Percentiles rank a stretch among this genome's conserved stretches.
Evolutionary conservation across 2,113 vertebrate species (phyloP).

Genomic region (Hippoglossus stenolepis): DNA sequence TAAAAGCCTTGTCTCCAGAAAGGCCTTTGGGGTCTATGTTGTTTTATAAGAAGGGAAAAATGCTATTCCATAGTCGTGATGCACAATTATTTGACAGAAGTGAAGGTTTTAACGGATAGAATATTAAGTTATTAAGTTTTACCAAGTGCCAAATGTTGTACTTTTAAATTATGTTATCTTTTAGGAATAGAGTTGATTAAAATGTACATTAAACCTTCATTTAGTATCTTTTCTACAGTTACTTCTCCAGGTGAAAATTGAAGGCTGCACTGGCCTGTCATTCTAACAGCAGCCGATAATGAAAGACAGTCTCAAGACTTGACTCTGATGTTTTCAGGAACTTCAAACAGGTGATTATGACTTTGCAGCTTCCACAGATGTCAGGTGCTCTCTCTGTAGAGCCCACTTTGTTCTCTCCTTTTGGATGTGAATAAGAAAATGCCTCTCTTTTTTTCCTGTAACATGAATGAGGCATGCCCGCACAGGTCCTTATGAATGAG

Average conservation of each 20-base stretch:
- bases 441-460: neutral
- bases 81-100: neutral
- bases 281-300: constrained; percentile 27
- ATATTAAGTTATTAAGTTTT: too few species aligned
- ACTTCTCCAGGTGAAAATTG: neutral
- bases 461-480: constrained; percentile 41
- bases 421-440: constrained; percentile 18
- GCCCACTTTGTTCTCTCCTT: constrained; percentile 37
- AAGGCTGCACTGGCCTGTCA: constrained; percentile 3
- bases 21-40: neutral
- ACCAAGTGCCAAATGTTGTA: neutral
- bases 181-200: neutral
- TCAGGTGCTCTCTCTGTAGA: constrained; percentile 61
- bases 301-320: constrained; percentile 32
- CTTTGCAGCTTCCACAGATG: constrained; percentile 65
- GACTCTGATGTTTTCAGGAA: constrained; percentile 44
- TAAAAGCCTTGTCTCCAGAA: constrained; percentile 23
- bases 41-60: neutral
- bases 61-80: neutral
- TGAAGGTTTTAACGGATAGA: neutral
- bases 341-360: constrained; percentile 68
- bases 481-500: constrained; percentile 24
- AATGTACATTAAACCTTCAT: neutral
- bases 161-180: neutral
- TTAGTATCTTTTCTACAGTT: neutral